Evolutionary conservation across 2,797 vertebrate genomes (phyloP).

Genomic region (Vultur gryphus): DNA sequence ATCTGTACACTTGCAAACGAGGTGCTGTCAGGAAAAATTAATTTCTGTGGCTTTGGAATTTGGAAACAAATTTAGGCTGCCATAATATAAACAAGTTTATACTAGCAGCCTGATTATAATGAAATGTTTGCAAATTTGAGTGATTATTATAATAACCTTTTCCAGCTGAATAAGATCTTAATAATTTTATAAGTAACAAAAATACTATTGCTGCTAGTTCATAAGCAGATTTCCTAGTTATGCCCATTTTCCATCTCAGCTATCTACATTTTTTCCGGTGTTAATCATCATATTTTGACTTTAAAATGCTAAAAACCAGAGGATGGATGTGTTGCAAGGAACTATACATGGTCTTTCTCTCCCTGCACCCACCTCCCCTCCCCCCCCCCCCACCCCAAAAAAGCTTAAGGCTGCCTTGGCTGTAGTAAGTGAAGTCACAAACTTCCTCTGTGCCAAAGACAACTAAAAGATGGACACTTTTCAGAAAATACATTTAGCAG

Average conservation of each 20-base stretch:
- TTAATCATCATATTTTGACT: neutral
- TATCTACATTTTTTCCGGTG: neutral
- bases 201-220: neutral
- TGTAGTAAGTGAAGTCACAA: neutral
- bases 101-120: neutral
- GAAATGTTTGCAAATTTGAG: neutral
- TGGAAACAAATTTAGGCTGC: neutral
- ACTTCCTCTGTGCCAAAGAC: neutral
- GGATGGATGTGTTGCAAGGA: neutral
- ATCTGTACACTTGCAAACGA: neutral
- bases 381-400: neutral
- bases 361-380: no score
- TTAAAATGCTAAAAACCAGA: neutral
- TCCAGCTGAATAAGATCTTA: neutral
- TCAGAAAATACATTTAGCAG: neutral
- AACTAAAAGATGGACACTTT: neutral
- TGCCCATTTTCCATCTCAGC: neutral
- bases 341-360: neutral
- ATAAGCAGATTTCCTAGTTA: neutral
- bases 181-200: neutral
- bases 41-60: neutral
- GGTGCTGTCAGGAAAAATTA: neutral
- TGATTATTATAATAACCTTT: neutral
- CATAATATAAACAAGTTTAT: neutral
- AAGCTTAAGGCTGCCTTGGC: neutral